A percentile compares a stretch with the other conserved stretches of the same genome.
Evolutionary conservation across 2,113 vertebrate genomes (phyloP).

Genomic region (Mirounga angustirostris): DNA sequence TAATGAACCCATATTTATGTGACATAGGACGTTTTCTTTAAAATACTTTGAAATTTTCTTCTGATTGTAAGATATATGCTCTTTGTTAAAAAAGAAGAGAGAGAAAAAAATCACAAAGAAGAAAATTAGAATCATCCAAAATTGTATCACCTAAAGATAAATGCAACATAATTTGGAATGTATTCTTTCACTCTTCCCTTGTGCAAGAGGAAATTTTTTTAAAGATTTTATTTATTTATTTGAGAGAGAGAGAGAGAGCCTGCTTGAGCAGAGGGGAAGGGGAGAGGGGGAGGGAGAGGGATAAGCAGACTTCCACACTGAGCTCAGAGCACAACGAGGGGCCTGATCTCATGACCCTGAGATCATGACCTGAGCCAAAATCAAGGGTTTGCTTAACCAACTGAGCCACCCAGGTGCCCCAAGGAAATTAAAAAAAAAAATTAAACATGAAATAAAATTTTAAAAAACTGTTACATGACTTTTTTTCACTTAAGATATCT

Average conservation of each 20-base stretch:
- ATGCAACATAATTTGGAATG: neutral
- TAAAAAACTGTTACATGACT: neutral
- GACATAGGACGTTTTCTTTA: neutral
- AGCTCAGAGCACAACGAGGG: neutral
- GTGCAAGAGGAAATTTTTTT: neutral
- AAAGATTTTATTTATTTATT: neutral
- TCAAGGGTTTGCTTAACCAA: neutral
- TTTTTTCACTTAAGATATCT: neutral
- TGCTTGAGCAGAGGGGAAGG: neutral
- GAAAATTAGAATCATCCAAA: neutral
- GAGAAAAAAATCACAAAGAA: neutral
- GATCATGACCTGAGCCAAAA: neutral
- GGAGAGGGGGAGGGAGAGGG: neutral
- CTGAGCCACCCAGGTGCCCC: neutral
- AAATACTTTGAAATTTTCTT: neutral
- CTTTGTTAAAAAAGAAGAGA: neutral
- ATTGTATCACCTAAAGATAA: neutral
- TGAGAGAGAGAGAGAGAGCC: neutral
- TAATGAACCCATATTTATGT: neutral
- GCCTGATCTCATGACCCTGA: neutral
- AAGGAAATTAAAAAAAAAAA: neutral
- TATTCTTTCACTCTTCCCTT: neutral
- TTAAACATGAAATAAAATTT: neutral
- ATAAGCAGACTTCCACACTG: neutral
- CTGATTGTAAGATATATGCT: neutral